These are phyloP conservation scores for Micrastur ruficollis DNA, from an alignment of 2,797 vertebrate species.

Conservation along the genomic window DNA sequence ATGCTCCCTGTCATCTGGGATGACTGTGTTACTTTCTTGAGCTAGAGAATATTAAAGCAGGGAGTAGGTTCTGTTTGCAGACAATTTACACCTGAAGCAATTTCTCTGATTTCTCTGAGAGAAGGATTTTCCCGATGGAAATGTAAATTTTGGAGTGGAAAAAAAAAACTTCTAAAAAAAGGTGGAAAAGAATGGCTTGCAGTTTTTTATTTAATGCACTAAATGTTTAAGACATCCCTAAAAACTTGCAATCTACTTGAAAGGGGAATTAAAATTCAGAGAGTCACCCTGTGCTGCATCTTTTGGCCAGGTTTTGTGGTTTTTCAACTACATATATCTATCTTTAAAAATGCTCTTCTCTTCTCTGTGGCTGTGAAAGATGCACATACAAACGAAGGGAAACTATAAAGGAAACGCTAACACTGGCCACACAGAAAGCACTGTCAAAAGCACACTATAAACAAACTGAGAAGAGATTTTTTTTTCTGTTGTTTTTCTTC, in stretches of 20 bases:
- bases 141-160: background rate
- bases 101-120: background rate
- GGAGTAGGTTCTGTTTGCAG: background rate
- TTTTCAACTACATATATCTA: background rate
- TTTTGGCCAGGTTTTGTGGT: constrained; percentile 39
- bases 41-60: background rate
- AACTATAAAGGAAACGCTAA: background rate
- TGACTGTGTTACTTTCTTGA: background rate
- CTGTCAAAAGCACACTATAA: background rate
- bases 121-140: background rate
- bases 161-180: background rate
- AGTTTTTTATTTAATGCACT: background rate
- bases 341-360: background rate
- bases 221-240: background rate
- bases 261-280: background rate
- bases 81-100: background rate
- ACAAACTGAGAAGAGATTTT: background rate
- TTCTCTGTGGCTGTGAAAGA: background rate
- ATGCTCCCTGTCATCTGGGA: background rate
- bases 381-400: background rate
- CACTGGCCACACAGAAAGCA: background rate
- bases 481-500: background rate
- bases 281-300: background rate
- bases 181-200: background rate
- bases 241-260: background rate